phyloP scores from a whole-genome alignment of 2,888 invertebrate species.

The Amiota minor region DNA sequence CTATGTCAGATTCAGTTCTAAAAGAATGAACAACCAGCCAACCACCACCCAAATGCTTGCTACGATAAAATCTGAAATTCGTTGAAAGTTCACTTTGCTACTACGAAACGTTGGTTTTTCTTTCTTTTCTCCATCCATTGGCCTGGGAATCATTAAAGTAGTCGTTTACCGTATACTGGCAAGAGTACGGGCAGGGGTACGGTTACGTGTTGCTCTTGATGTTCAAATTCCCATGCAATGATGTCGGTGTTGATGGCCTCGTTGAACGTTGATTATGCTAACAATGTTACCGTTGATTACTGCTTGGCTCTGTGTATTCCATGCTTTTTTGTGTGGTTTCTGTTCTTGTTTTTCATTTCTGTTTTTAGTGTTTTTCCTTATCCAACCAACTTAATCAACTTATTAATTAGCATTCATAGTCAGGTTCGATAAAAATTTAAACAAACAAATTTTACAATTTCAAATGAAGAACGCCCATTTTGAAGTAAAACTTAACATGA shows the following conservation, averaged over 20 bases:
- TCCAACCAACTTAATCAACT: too few relatives aligned
- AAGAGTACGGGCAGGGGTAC: neutral
- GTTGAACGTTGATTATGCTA: constrained; percentile 38
- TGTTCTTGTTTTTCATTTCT: neutral
- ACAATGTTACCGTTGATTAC: constrained; percentile 16
- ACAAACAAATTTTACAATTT: constrained; percentile 17
- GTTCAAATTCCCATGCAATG: constrained; percentile 54
- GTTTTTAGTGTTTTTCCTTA: neutral
- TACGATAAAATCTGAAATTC: constrained; percentile 12
- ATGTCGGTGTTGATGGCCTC: constrained; percentile 42
- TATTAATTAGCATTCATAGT: constrained; percentile 26
- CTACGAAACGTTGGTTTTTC: too few relatives aligned
- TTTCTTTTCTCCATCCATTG: too few relatives aligned
- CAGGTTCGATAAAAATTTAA: neutral
- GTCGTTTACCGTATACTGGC: neutral
- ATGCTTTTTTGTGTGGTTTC: constrained; percentile 31
- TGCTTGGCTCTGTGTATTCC: constrained; percentile 34
- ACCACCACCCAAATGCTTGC: neutral
- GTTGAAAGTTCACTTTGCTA: neutral
- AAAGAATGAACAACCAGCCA: neutral
- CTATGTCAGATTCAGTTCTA: too few relatives aligned
- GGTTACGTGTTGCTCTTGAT: constrained; percentile 60
- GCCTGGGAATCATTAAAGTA: neutral
- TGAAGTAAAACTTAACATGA: too few relatives aligned
- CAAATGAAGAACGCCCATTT: constrained; percentile 21